Evolutionary conservation across 2,797 vertebrate genomes (phyloP).

Genomic region (Aeoliscus strigatus): DNA sequence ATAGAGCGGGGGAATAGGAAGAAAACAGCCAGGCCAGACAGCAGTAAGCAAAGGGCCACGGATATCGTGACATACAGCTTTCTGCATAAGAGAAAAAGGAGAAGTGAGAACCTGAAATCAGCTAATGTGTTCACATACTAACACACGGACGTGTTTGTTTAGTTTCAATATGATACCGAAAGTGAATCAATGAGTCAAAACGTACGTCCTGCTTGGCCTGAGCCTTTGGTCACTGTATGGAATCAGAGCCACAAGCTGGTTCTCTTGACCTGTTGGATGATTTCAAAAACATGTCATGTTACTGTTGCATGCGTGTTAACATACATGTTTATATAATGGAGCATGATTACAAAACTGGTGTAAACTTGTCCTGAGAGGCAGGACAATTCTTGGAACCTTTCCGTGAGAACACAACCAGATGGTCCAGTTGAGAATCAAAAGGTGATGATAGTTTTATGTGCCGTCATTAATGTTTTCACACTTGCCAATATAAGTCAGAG

Average conservation of each 20-base stretch:
- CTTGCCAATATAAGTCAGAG: no score
- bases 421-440: no score
- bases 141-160: no score
- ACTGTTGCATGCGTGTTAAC: background rate
- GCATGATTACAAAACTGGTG: no score
- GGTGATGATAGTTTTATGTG: no score
- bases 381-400: no score
- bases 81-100: constrained; percentile 62
- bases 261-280: constrained; percentile 86
- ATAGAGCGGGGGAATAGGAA: constrained; percentile 96
- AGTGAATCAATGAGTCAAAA: constrained; percentile 22
- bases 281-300: background rate
- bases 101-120: constrained; percentile 33
- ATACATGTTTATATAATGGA: no score
- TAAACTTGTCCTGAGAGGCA: no score
- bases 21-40: constrained; percentile 92
- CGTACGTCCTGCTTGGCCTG: constrained; percentile 95
- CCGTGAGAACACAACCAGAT: no score
- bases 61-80: constrained; percentile 96
- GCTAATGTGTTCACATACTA: background rate
- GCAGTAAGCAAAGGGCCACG: constrained; percentile 86
- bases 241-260: constrained; percentile 95
- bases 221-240: constrained; percentile 97
- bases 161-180: background rate
- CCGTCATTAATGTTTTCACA: no score